These are phyloP conservation scores for Crematogaster levior DNA, from an alignment of 2,888 invertebrate species.

Conservation along the genomic window DNA sequence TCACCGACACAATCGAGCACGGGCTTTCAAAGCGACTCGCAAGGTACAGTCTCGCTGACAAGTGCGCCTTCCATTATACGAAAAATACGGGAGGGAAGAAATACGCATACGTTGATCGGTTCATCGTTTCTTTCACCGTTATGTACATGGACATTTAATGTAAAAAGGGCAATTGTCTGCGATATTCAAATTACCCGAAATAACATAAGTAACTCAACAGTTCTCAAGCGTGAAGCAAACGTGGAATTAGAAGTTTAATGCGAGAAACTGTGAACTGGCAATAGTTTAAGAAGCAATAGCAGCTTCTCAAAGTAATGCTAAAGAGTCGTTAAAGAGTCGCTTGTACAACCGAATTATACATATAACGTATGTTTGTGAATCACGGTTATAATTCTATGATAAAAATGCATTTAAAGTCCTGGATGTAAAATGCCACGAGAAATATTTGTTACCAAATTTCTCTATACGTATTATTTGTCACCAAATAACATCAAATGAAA, in stretches of 20 bases:
- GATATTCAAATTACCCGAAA: neutral
- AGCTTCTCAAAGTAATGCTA: neutral
- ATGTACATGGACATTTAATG: neutral
- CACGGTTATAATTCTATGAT: neutral
- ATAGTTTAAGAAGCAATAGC: neutral
- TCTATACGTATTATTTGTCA: neutral
- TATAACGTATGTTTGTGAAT: neutral
- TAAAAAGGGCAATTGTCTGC: conserved; percentile 13
- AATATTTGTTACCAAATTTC: neutral
- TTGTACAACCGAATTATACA: neutral
- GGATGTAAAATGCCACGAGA: neutral
- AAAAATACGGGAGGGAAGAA: conserved; percentile 7
- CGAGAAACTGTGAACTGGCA: neutral
- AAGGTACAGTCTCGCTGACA: conserved; percentile 60
- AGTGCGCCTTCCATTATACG: conserved; percentile 33
- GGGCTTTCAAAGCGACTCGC: conserved; percentile 61
- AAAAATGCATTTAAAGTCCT: neutral
- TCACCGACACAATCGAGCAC: conserved; percentile 53
- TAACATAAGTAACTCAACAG: neutral
- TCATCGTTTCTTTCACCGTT: conserved; percentile 5
- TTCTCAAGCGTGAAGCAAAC: neutral
- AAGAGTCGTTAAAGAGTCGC: neutral
- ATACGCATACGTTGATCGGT: neutral
- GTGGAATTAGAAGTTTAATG: neutral
- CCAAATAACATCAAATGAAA: neutral